These are phyloP conservation scores for Eristalis tenax DNA, from an alignment of 2,888 invertebrate genomes.

Conservation along the genomic window DNA sequence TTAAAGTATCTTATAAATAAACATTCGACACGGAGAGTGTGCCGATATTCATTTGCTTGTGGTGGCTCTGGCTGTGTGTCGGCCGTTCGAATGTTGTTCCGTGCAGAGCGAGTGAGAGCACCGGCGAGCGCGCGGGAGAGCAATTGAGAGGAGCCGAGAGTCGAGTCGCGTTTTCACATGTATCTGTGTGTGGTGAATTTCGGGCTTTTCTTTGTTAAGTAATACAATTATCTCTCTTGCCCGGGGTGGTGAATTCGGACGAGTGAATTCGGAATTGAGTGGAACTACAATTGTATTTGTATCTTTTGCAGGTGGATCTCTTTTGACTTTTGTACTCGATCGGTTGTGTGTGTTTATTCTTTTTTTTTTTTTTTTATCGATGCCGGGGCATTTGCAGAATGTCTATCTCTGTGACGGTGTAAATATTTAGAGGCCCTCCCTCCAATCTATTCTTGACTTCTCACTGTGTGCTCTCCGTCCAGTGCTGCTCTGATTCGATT, in stretches of 20 bases:
- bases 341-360: slow-evolving; percentile 26
- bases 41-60: background rate
- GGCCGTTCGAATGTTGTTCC: slow-evolving; percentile 1
- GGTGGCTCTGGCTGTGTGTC: background rate
- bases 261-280: slow-evolving; percentile 9
- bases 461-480: background rate
- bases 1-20: slow-evolving; percentile 51
- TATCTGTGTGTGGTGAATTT: slow-evolving; percentile 50
- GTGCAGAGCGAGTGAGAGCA: background rate
- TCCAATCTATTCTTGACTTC: slow-evolving; percentile 13
- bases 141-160: background rate
- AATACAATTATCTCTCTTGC: slow-evolving; percentile 8
- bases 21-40: background rate
- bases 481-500: background rate
- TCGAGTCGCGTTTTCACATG: background rate
- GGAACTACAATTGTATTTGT: background rate
- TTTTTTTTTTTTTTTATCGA: slow-evolving; percentile 1
- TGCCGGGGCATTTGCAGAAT: slow-evolving; percentile 13
- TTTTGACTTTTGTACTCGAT: background rate
- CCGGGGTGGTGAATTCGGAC: background rate
- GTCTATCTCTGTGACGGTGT: slow-evolving; percentile 2
- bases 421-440: slow-evolving; percentile 25
- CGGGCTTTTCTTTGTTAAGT: slow-evolving; percentile 25
- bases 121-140: background rate
- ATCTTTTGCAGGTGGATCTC: background rate